Evolutionary conservation across 2,797 vertebrate genomes (phyloP), one percentile per base, ranked within the genome.

Genomic region (Sus cebifrons): DNA sequence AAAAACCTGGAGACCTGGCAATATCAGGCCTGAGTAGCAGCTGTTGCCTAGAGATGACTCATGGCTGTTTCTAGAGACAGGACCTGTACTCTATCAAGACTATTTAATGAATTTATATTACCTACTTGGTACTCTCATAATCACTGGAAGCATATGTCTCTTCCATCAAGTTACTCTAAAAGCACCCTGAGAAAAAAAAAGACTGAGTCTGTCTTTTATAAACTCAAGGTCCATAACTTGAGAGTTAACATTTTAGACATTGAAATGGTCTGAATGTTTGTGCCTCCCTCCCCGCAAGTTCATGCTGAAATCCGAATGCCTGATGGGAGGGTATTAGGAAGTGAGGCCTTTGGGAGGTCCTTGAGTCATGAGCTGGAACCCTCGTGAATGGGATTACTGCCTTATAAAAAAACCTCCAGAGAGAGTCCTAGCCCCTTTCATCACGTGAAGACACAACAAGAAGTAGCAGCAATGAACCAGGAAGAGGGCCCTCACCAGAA

Each of bases 221-320:
- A 20, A 87, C 54, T 73, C 18, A 49, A 40, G 13, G 40, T 79
- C 29, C 2, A 4, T 82, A 78, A 78, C 58, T 86, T 70, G 32
- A 89, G 32, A 83, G 7, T n/a, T 85, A 96, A 91, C 52, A 52
- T n/a, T n/a, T 93, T 64, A 87, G 10, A 18, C 58, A 67, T 18
- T 27, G 23, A n/a, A 81, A 4, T 68, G 13, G 60, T 60, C 52
- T 82, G 68, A 91, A 90, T 71, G 58, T 78, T 25, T 94, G 64
- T 85, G 40, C 6, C 44, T 29, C 8, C 36, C 27, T 3, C 18
- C 60, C 20, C 25, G 2, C 17, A 60, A 70, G 62, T 52, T 40
- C 25, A 67, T 27, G 8, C 36, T 71, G n/a, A 82, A 82, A 78
- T 85, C 17, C n/a, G 32, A 78, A 54, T 54, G 23, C 67, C 0